Conservation (phyloP, 1,140 invertebrate genomes). For the Philaenus spumarius region DNA sequence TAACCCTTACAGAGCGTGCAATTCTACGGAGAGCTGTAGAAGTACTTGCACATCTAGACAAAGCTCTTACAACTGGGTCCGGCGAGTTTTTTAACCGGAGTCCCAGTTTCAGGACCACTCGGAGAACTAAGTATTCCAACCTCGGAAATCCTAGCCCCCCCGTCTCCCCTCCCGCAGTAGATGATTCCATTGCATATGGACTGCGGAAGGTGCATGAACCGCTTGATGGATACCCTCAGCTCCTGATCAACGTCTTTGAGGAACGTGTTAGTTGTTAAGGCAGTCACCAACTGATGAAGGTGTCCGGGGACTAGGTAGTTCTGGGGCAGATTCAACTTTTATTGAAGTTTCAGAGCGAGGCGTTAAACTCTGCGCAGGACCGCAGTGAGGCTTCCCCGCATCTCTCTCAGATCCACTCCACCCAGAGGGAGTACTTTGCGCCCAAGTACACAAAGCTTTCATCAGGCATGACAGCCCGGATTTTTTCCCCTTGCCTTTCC, state of each 20-base stretch:
- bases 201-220: neutral
- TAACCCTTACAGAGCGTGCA: neutral
- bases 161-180: neutral
- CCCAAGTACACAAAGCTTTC: slow-evolving; percentile 25
- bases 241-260: too few species aligned
- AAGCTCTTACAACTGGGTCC: neutral
- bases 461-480: neutral
- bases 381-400: neutral
- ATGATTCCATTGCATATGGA: neutral
- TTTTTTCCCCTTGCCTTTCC: neutral
- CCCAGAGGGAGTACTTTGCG: neutral
- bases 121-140: neutral
- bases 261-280: neutral
- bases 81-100: neutral
- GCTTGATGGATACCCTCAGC: too few species aligned
- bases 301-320: neutral
- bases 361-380: slow-evolving; percentile 1
- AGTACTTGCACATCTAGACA: neutral
- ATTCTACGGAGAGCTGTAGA: slow-evolving; percentile 1
- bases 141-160: neutral
- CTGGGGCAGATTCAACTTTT: too few species aligned
- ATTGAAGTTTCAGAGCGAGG: neutral
- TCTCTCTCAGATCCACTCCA: neutral
- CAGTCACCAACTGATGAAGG: neutral
- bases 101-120: neutral